Evolutionary conservation across 2,797 vertebrate genomes (phyloP), one percentile per base, ranked within the genome.

Genomic region (Epinephelus coioides): DNA sequence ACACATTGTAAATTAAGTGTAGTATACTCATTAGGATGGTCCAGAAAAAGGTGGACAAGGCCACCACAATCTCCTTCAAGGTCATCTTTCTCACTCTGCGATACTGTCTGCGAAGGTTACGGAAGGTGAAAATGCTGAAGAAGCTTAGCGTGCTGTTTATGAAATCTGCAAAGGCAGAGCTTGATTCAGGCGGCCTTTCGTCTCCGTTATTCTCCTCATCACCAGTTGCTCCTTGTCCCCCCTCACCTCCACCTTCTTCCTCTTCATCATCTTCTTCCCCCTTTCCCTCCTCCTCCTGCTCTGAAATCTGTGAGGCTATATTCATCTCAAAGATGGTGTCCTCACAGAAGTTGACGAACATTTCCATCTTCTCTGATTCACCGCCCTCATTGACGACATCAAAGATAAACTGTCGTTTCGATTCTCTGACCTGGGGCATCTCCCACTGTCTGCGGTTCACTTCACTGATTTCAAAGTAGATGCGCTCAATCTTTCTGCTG

Each of bases 261-360:
- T 40, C 70, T 60, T 96, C 96, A 0, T 91, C 94, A 1, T 97
- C 96, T 0, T 96, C 95, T 12, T 95, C 96, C 3, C 94, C 95
- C 12, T 92, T 96, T 1, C 94, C 97, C 49, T 96, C 96, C 30
- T 96, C 98, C 6, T 98, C 97, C 69, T 97, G 95, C 93, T 99
- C 97, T 0, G 98, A 98, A 89, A 99, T 97, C 82, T 98, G 96
- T 0, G 98, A 96, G 0, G 98, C 98, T 18, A 99, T 98, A 73
- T 99, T 98, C 98, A 99, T 99, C 95, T 99, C 98, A 88, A 99
- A 99, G 90, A 99, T 99, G 86, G 98, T 99, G 95, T 99, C 98
- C 92, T 99, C 98, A 5, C 98, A 99, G 95, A 99, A 99, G 93
- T 96, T 99, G 63, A 99, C 97, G 53, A 99, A 99, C 59, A 99